Evolutionary conservation across 92 coral and sea anemone species (phyloP), one percentile per base, ranked within the genome.

Genomic region (Virgularia gustaviana): DNA sequence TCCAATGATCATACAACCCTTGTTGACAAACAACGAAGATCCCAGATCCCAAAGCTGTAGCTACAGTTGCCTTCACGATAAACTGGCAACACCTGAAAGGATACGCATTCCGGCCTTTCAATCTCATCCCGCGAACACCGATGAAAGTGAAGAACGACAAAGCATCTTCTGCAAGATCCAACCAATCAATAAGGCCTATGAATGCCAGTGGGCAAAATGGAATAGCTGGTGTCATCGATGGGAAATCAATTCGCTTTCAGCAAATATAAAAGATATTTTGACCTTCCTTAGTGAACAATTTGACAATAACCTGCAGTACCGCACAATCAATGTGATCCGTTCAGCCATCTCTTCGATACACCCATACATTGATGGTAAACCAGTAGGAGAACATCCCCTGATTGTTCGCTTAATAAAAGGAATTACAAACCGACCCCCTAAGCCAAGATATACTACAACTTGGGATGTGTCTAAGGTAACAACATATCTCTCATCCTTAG

Each of bases 191-290:
- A 77, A 79, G 66, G 55, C 84, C 65, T 81, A 85, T 28, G 77
- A 71, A n/a, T 63, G 85, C 1, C 42, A 66, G 20, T 73, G 77
- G 84, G 53, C 42, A 22, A 61, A 63, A 36, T 79, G 84, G 84
- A 11, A 68, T 49, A 35, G 80, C 83, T 81, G 86, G 89, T 76
- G 85, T 81, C 7, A 32, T 85, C 34, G 57, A 85, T 36, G 72
- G 72, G 25, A 80, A 75, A 64, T 75, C 76, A 42, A 85, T 80
- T 83, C 79, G 8, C 24, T 85, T 80, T 80, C 85, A 11, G 65
- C 89, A 16, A 13, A 56, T 52, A 52, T 52, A 29, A 71, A 51
- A 11, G 27, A 49, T 1, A 51, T 71, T 31, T 27, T 71, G 36
- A 10, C 35, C 11, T 71, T 71, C 44, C 77, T 71, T 15, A 20